phyloP scores from a whole-genome alignment of 2,113 vertebrate genomes.

The Bambusicola thoracicus region DNA sequence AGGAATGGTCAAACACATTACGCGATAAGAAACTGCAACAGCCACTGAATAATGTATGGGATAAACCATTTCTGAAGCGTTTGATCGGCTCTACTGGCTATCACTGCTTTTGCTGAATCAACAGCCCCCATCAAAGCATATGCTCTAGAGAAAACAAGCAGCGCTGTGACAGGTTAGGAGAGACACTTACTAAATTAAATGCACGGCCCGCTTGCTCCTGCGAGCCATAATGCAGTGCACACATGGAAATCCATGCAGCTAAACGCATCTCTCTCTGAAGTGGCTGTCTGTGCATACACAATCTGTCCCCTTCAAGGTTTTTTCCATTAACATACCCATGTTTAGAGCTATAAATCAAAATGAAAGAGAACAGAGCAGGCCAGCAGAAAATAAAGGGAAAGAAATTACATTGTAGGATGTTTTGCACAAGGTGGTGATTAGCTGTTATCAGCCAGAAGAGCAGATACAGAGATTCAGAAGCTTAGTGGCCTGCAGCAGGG shows the following conservation, averaged over 20 bases:
- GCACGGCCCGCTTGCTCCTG: not conserved
- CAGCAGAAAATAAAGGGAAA: not conserved
- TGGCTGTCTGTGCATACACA: not conserved
- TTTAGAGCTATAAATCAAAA: constrained; percentile 39
- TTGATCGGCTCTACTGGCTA: not conserved
- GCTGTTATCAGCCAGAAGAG: not conserved
- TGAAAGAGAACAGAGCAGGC: not conserved
- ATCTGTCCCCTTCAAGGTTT: constrained; percentile 18
- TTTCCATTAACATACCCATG: not conserved
- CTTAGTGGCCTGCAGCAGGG: fast-evolving
- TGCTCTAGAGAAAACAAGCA: not conserved
- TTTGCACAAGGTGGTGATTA: not conserved
- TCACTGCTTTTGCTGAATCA: constrained; percentile 29
- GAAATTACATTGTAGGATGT: not conserved
- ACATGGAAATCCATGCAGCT: not conserved
- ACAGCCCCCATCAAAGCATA: constrained; percentile 12
- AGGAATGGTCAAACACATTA: not conserved
- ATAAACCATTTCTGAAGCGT: constrained; percentile 9
- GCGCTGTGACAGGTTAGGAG: not conserved
- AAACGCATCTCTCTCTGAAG: not conserved
- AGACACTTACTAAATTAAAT: not conserved
- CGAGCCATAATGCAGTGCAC: not conserved
- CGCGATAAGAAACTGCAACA: not conserved
- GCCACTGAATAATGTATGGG: constrained; percentile 18
- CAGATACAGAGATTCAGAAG: fast-evolving